Conservation (phyloP, 2,797 vertebrate genomes). For the Dryobates pubescens region DNA sequence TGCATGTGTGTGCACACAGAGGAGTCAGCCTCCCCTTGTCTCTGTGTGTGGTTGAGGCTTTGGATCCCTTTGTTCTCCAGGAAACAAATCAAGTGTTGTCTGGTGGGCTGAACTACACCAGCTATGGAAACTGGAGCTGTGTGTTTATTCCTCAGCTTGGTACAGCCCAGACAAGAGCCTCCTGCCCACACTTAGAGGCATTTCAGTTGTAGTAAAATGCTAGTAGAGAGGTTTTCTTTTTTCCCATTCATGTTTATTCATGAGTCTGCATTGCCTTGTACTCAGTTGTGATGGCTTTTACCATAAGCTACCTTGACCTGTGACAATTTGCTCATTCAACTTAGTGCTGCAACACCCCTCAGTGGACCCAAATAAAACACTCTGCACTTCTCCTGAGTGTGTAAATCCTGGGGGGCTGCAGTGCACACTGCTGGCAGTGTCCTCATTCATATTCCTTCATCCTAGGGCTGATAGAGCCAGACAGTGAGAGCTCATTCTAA, state of each 20-base stretch:
- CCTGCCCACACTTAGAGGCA: background rate
- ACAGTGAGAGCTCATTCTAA: background rate
- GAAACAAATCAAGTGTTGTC: background rate
- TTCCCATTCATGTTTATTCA: background rate
- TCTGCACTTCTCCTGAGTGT: background rate
- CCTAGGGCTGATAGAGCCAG: background rate
- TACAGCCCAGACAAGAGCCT: background rate
- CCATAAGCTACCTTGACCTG: background rate
- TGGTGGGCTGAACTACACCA: background rate
- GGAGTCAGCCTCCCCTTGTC: background rate
- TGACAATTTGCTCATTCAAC: background rate
- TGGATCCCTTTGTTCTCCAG: background rate
- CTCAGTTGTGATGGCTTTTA: background rate
- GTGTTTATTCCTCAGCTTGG: background rate
- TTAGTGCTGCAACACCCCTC: background rate
- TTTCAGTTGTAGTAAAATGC: background rate
- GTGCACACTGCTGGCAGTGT: background rate
- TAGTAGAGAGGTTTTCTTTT: background rate
- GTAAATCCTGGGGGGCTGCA: background rate
- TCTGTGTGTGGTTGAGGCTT: background rate
- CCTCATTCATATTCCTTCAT: background rate
- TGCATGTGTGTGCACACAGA: background rate
- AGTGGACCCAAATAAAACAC: background rate
- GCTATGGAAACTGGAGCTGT: background rate
- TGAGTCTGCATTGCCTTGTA: background rate